These are phyloP conservation scores for Meriones unguiculatus DNA, from an alignment of 2,113 vertebrate species.

Conservation along the genomic window DNA sequence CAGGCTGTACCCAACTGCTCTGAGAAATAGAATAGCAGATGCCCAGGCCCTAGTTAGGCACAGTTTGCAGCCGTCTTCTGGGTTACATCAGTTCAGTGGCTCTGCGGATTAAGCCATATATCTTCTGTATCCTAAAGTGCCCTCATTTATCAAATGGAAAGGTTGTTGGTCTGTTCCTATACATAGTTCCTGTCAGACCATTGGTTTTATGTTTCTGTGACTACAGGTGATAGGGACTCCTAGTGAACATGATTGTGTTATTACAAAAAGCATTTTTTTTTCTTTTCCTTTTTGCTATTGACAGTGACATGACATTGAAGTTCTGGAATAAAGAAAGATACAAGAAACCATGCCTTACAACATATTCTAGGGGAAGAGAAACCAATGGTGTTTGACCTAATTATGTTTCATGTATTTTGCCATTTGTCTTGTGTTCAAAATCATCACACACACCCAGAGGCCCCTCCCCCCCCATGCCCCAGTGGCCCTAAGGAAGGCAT, in stretches of 20 bases:
- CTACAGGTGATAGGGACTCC: neutral
- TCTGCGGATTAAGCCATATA: neutral
- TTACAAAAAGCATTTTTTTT: neutral
- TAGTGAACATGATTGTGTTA: neutral
- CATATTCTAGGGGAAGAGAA: neutral
- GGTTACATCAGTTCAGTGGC: neutral
- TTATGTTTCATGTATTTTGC: neutral
- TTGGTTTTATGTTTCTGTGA: conserved; percentile 11
- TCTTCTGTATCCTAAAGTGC: neutral
- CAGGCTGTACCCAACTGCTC: neutral
- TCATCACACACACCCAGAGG: too few relatives aligned
- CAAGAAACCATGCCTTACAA: neutral
- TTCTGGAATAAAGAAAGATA: neutral
- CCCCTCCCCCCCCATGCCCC: too few relatives aligned
- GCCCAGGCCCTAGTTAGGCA: neutral
- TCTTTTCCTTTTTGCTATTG: neutral
- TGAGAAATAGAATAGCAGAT: neutral
- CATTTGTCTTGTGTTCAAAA: neutral
- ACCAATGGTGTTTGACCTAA: neutral
- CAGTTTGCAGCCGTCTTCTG: neutral
- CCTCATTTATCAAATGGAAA: conserved; percentile 21
- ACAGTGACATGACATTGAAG: neutral
- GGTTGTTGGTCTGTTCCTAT: neutral
- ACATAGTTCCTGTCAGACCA: neutral
- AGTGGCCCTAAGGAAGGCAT: neutral